Conservation (phyloP, 2,797 vertebrate species). For the Coluber constrictor region DNA sequence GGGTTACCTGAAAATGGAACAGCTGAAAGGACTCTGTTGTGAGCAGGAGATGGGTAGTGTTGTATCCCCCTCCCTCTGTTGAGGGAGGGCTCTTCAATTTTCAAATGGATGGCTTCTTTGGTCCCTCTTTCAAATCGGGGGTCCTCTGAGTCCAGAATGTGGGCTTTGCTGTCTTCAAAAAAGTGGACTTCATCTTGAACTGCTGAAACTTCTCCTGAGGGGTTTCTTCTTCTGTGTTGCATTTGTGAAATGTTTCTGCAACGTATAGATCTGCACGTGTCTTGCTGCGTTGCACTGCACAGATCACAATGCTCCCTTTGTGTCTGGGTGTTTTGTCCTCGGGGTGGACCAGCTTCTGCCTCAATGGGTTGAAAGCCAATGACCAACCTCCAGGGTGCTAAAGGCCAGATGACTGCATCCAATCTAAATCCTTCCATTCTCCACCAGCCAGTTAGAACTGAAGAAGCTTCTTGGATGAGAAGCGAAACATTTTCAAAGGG, state of each 20-base stretch:
- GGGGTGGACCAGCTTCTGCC: neutral
- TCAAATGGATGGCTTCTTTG: too few species aligned
- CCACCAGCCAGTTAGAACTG: neutral
- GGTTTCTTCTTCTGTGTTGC: too few species aligned
- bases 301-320: neutral
- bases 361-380: neutral
- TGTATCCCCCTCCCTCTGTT: neutral
- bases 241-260: neutral
- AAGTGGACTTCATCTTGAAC: too few species aligned
- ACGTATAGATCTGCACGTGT: neutral
- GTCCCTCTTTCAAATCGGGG: too few species aligned
- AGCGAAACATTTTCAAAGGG: neutral
- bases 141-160: too few species aligned
- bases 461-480: neutral
- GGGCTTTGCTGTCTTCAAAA: too few species aligned
- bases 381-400: neutral
- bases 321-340: neutral
- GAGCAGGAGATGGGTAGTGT: neutral
- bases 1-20: neutral
- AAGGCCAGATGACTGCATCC: neutral
- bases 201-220: too few species aligned
- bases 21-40: neutral
- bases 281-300: neutral
- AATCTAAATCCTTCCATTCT: too few species aligned
- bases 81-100: neutral